Evolutionary conservation across 2,888 invertebrate species (phyloP).

Genomic region (Ypsolopha sequella): DNA sequence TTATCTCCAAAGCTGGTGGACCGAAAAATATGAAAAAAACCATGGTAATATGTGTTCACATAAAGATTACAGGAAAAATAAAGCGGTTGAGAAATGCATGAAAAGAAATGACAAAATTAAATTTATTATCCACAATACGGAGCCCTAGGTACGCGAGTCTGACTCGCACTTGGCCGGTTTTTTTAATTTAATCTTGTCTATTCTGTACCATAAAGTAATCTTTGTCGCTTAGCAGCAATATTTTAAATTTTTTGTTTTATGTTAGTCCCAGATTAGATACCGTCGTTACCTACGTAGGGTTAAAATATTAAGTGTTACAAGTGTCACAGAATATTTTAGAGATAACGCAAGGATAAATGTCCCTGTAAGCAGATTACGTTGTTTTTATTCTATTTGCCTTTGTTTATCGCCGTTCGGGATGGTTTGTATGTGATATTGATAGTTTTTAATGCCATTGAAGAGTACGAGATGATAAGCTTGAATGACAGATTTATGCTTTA

Average conservation of each 20-base stretch:
- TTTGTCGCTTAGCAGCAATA: slow-evolving; percentile 1
- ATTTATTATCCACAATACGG: too few relatives aligned
- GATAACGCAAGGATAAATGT: slow-evolving; percentile 10
- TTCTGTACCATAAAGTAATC: not conserved
- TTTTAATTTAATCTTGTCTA: too few relatives aligned
- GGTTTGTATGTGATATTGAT: not conserved
- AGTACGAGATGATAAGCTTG: slow-evolving; percentile 9
- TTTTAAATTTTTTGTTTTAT: too few relatives aligned
- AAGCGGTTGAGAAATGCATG: too few relatives aligned
- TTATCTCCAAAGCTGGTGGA: too few relatives aligned
- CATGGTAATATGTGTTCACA: too few relatives aligned
- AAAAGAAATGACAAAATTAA: too few relatives aligned
- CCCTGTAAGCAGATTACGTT: slow-evolving; percentile 29
- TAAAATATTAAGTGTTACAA: slow-evolving; percentile 1
- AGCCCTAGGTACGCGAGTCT: too few relatives aligned
- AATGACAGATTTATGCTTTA: slow-evolving; percentile 10
- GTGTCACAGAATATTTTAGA: slow-evolving; percentile 1
- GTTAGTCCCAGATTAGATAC: too few relatives aligned
- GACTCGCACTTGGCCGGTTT: too few relatives aligned
- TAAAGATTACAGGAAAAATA: too few relatives aligned
- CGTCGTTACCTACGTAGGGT: not conserved
- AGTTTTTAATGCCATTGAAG: slow-evolving; percentile 6
- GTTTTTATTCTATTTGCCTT: slow-evolving; percentile 20
- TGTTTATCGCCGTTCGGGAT: not conserved
- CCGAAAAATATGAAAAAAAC: too few relatives aligned